Conservation (phyloP, 2,888 invertebrate species). For the Exocentrus adspersus region DNA sequence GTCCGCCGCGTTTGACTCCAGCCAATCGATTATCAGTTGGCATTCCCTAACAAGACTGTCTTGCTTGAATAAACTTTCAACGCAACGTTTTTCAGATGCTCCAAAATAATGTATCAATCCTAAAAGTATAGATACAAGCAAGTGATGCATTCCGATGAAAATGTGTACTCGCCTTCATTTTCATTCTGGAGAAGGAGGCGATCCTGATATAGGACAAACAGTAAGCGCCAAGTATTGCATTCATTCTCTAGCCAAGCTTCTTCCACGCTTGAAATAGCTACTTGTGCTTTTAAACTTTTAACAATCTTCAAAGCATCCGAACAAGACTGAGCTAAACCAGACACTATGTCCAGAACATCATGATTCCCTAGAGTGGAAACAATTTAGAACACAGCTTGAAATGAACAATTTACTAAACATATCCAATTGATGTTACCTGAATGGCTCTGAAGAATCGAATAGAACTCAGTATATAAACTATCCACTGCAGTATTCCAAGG, state of each 20-base stretch:
- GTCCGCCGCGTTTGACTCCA: conserved; percentile 82
- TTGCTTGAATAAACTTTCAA: conserved; percentile 68
- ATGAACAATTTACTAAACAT: too few species aligned
- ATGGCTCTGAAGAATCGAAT: conserved; percentile 58
- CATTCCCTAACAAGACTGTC: conserved; percentile 71
- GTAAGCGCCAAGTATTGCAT: conserved; percentile 87
- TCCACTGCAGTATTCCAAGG: conserved; percentile 59
- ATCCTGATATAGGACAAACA: conserved; percentile 85
- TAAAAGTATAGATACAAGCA: too few species aligned
- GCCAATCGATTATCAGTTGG: conserved; percentile 92
- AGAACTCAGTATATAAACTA: conserved; percentile 60
- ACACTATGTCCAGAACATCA: conserved; percentile 57
- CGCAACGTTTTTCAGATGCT: conserved; percentile 70
- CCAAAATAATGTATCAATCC: conserved; percentile 55
- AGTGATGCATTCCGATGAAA: too few species aligned
- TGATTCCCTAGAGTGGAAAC: conserved; percentile 44
- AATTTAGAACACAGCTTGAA: neutral
- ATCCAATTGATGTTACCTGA: conserved; percentile 40
- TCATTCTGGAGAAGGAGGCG: conserved; percentile 66
- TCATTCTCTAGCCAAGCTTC: conserved; percentile 78
- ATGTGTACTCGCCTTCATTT: conserved; percentile 52
- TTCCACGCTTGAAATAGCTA: conserved; percentile 46
- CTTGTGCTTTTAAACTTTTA: conserved; percentile 58
- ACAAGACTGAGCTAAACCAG: conserved; percentile 60
- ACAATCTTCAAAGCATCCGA: conserved; percentile 60